phyloP scores from a whole-genome alignment of 2,888 invertebrate genomes.

The Aricia artaxerxes region DNA sequence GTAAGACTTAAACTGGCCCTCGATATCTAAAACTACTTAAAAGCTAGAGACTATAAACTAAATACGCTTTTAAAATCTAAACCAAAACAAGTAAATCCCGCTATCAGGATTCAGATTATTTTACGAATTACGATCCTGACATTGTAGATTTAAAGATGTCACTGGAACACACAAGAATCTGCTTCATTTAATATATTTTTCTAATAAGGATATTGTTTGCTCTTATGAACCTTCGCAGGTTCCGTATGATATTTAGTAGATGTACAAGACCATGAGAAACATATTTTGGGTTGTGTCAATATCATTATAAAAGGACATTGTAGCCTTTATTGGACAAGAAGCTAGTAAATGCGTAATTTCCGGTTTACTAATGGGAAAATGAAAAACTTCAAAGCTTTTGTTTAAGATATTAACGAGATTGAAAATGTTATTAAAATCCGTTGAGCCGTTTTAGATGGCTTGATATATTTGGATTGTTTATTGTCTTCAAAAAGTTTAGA shows the following conservation, averaged over 20 bases:
- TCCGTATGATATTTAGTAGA: background rate
- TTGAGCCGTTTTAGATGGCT: background rate
- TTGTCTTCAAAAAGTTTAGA: background rate
- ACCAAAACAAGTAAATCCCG: background rate
- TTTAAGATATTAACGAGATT: background rate
- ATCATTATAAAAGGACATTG: background rate
- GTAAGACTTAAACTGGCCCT: too few species aligned
- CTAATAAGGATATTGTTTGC: conserved; percentile 26
- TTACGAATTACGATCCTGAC: background rate
- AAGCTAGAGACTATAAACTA: too few species aligned
- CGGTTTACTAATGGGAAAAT: background rate
- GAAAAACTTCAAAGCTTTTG: too few species aligned
- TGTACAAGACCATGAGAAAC: background rate
- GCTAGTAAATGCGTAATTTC: background rate
- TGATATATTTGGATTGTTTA: background rate
- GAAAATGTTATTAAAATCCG: background rate
- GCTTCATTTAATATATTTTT: conserved; percentile 23
- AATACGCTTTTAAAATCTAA: too few species aligned
- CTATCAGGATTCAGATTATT: background rate
- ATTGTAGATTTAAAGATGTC: background rate
- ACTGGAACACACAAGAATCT: conserved; percentile 27
- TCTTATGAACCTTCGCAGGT: conserved; percentile 33
- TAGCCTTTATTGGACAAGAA: background rate
- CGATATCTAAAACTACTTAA: too few species aligned
- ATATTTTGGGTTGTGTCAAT: conserved; percentile 8